Percentiles rank a stretch among this genome's conserved stretches.
These are phyloP conservation scores for Lepidocolaptes lacrymiger DNA, from an alignment of 2,797 vertebrate species.

Conservation along the genomic window DNA sequence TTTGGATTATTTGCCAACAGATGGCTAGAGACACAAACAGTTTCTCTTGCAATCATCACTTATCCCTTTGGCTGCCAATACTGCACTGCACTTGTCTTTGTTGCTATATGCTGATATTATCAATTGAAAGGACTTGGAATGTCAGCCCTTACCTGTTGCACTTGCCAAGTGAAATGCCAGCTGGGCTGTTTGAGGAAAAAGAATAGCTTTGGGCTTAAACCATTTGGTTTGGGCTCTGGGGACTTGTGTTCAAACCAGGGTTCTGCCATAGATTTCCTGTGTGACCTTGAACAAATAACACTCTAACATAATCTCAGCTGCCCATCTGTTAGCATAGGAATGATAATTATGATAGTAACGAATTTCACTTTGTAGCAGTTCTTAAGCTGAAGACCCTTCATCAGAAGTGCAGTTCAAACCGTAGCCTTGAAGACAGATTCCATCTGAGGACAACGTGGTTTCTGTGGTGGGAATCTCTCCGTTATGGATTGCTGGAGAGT, in stretches of 20 bases:
- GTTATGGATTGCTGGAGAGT: not conserved
- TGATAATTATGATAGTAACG: not conserved
- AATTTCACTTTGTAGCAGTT: not conserved
- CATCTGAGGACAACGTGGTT: not conserved
- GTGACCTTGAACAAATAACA: constrained; percentile 18
- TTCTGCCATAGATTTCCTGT: constrained; percentile 26
- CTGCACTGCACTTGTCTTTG: not conserved
- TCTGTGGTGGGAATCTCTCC: fast-evolving
- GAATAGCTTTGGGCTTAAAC: not conserved
- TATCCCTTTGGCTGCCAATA: constrained; percentile 56
- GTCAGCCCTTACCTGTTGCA: constrained; percentile 47
- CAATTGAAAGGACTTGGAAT: constrained; percentile 31
- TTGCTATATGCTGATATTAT: constrained; percentile 18
- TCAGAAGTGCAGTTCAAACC: not conserved
- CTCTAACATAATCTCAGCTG: not conserved
- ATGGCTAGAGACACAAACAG: constrained; percentile 48
- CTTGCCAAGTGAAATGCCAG: not conserved
- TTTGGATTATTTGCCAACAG: constrained; percentile 65
- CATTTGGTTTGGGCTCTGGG: not conserved
- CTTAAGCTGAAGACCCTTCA: not conserved
- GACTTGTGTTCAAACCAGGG: not conserved
- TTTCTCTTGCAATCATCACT: constrained; percentile 47
- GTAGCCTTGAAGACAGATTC: not conserved
- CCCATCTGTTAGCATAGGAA: constrained; percentile 36
- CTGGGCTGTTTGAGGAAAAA: not conserved